Base-by-base conservation (phyloP, 2,888 invertebrate genomes). In the Cheilosia vernalis region DNA sequence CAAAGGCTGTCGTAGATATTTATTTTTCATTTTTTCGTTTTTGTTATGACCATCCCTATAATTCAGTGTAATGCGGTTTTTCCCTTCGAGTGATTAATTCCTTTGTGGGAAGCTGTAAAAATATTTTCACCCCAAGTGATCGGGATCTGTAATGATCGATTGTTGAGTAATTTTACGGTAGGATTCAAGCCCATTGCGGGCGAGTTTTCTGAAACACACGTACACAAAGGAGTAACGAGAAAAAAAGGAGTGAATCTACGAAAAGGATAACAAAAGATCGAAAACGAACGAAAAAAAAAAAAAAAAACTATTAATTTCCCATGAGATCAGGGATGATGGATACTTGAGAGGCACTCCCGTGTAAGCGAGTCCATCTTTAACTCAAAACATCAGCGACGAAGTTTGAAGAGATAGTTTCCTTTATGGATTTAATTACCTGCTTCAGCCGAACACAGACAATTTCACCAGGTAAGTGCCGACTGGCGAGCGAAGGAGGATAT, bases 351-450 rank as follows among this genome's bases (percentile, higher is more conserved):
- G 79, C 64, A 64, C 80, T 74, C 74, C 74, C 79, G 51, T 83
- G 51, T 21, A 55, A 27, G 6, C 67, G 73, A 56, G 58, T 40
- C 49, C 76, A 72, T 85, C 76, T 77, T 60, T 66, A 67, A 51
- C 33, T 40, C 51, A 15, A 51, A 47, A 63, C 63, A 76, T 58
- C 70, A 66, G 49, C 55, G 40, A 47, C 49, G 60, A 42, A 67
- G 73, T 64, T 70, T 64, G 70, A 69, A 64, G 51, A 51, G 51
- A 51, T 51, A 51, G 81, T 66, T 81, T 77, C 85, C 81, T 85
- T 81, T 67, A 76, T 85, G 85, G 85, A 85, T 85, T 85, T 85
- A 85, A 85, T 85, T 85, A 85, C 81, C 85, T 81, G 72, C 77
- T 81, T 66, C 60, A 74, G 69, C 77, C 76, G 67, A 72, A 77